phyloP scores from a whole-genome alignment of 2,888 invertebrate genomes.

The Xylocampa areola region DNA sequence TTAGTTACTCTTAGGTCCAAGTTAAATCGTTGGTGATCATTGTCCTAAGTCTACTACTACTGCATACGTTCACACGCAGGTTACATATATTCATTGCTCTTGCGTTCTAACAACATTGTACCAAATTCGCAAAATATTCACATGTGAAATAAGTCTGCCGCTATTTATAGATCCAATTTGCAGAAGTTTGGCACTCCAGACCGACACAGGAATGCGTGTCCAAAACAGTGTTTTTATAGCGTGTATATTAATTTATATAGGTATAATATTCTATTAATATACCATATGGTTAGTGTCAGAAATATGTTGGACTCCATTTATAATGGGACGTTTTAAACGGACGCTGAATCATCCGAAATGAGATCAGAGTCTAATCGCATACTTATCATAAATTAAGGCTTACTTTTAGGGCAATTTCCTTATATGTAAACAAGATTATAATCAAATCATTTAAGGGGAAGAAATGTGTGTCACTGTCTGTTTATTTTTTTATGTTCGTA shows the following conservation, averaged over 20 bases:
- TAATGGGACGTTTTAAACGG: constrained; percentile 66
- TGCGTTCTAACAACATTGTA: constrained; percentile 28
- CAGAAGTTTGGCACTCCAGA: constrained; percentile 51
- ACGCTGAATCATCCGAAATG: constrained; percentile 77
- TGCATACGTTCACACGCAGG: too few relatives aligned
- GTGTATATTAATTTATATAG: not conserved
- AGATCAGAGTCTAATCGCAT: constrained; percentile 70
- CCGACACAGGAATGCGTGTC: constrained; percentile 40
- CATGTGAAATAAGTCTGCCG: constrained; percentile 28
- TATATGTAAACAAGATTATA: constrained; percentile 30
- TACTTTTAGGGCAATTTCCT: constrained; percentile 49
- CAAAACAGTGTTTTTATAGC: constrained; percentile 34
- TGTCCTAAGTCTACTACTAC: too few relatives aligned
- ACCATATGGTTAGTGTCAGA: constrained; percentile 54
- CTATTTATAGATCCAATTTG: constrained; percentile 50
- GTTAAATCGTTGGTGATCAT: too few relatives aligned
- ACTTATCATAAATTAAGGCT: constrained; percentile 51
- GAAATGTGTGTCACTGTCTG: constrained; percentile 36
- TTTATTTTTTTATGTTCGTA: constrained; percentile 1
- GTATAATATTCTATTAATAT: constrained; percentile 23
- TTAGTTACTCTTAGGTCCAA: too few relatives aligned
- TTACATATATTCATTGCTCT: not conserved
- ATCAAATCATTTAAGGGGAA: constrained; percentile 25
- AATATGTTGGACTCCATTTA: constrained; percentile 60
- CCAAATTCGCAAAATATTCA: constrained; percentile 36